Evolutionary conservation across 2,888 invertebrate genomes (phyloP).

Genomic region (Epiblema foenella): DNA sequence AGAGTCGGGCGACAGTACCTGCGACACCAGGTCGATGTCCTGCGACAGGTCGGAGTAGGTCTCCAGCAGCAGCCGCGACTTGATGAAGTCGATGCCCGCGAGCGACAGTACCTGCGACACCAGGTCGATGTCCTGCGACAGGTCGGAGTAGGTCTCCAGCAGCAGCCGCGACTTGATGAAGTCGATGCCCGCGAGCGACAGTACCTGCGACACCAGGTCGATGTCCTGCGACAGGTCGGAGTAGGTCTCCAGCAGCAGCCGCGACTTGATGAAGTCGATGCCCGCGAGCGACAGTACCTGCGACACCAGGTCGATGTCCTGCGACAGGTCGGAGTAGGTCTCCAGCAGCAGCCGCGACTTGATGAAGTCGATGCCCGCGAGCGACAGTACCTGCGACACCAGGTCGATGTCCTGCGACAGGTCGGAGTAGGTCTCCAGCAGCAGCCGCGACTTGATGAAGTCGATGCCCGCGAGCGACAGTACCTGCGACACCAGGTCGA

Average conservation of each 20-base stretch:
- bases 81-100: conserved; percentile 96
- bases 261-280: conserved; percentile 96
- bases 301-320: conserved; percentile 96
- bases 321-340: conserved; percentile 93
- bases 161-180: conserved; percentile 95
- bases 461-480: conserved; percentile 94
- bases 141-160: conserved; percentile 94
- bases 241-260: conserved; percentile 92
- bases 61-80: conserved; percentile 93
- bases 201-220: conserved; percentile 95
- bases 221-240: conserved; percentile 96
- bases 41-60: conserved; percentile 94
- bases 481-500: conserved; percentile 96
- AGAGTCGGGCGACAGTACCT: conserved; percentile 70
- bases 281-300: conserved; percentile 93
- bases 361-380: conserved; percentile 96
- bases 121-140: conserved; percentile 95
- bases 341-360: conserved; percentile 94
- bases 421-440: conserved; percentile 94
- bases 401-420: conserved; percentile 96
- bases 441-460: conserved; percentile 95
- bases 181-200: conserved; percentile 94
- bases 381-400: conserved; percentile 92
- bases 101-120: conserved; percentile 95
- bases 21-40: conserved; percentile 96